Evolutionary conservation across 2,113 vertebrate species (phyloP).

Genomic region (Mormyrus iriodes): DNA sequence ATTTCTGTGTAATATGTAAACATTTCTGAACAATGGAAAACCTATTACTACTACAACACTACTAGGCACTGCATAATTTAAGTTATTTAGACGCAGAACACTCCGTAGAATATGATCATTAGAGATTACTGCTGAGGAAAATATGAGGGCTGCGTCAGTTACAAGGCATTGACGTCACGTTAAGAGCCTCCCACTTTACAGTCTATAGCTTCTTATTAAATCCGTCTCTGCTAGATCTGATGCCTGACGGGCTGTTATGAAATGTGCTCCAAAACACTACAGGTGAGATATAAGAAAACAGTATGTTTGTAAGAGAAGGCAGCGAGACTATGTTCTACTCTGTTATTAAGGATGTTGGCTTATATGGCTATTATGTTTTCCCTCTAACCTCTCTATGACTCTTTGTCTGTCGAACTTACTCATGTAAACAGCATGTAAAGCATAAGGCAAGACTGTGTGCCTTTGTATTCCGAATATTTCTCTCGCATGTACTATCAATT

Average conservation of each 20-base stretch:
- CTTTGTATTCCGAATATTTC: conserved; percentile 36
- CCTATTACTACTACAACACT: not conserved
- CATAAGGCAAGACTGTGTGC: not conserved
- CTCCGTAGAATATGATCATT: conserved; percentile 69
- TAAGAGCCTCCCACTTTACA: conserved; percentile 95
- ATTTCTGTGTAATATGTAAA: not conserved
- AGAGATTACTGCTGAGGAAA: conserved; percentile 72
- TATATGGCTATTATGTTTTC: not conserved
- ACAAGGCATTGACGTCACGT: conserved; percentile 91
- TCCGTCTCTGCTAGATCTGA: conserved; percentile 62
- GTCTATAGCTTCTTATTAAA: conserved; percentile 80
- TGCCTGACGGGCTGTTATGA: conserved; percentile 40
- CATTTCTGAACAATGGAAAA: not conserved
- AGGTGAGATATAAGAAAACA: conserved; percentile 23
- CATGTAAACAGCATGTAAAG: not conserved
- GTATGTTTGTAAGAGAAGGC: conserved; percentile 25
- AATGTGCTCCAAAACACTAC: conserved; percentile 37
- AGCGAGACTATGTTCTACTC: conserved; percentile 10
- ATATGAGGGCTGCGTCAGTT: conserved; percentile 80
- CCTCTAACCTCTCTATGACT: conserved; percentile 18
- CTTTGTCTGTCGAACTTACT: not conserved
- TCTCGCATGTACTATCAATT: conserved; percentile 64
- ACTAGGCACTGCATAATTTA: conserved; percentile 13
- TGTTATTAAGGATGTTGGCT: not conserved
- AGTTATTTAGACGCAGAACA: conserved; percentile 36